Conservation (phyloP, 2,113 vertebrate species). For the Dryoscopus gambensis region DNA sequence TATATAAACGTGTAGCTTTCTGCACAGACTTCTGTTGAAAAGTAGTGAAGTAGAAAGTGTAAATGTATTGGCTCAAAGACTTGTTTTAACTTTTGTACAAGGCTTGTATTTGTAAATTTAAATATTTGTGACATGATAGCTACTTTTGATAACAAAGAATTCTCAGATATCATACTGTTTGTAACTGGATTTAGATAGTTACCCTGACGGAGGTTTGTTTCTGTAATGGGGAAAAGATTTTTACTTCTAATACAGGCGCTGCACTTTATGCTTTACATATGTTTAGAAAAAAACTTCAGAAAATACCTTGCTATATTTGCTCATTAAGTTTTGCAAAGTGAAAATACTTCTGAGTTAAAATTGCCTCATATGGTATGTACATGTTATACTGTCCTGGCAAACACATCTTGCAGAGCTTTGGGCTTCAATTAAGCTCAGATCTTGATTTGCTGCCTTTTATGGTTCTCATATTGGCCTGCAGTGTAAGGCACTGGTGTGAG, state of each 20-base stretch:
- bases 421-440: not conserved
- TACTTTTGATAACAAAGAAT: not conserved
- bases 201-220: not conserved
- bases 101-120: not conserved
- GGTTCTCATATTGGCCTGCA: not conserved
- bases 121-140: not conserved
- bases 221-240: not conserved
- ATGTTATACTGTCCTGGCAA: not conserved
- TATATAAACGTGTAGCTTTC: not conserved
- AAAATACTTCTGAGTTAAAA: not conserved
- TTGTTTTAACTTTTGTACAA: not conserved
- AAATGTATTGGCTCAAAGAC: not conserved
- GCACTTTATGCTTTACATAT: not conserved
- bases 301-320: not conserved
- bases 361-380: not conserved
- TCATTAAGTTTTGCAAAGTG: not conserved
- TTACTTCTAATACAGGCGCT: not conserved
- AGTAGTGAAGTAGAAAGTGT: not conserved
- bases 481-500: fast-evolving
- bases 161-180: not conserved
- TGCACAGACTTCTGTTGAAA: not conserved
- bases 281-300: not conserved
- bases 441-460: not conserved
- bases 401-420: not conserved
- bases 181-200: not conserved